These are phyloP conservation scores for Sebastes diploproa DNA, from an alignment of 2,797 vertebrate genomes.

Conservation along the genomic window DNA sequence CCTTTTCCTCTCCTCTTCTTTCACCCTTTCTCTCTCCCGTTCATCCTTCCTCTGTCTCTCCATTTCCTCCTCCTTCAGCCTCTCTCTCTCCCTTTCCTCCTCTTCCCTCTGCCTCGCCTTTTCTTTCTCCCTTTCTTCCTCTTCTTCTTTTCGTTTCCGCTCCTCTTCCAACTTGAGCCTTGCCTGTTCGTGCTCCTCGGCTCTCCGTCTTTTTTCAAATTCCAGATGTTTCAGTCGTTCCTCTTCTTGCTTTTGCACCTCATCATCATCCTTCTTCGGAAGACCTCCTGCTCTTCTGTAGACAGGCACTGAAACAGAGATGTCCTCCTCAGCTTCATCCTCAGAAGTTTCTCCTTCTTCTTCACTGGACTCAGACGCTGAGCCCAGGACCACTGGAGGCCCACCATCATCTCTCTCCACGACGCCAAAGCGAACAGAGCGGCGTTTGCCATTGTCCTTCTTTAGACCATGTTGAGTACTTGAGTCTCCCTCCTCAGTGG, in stretches of 20 bases:
- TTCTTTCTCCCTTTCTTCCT: slow-evolving; percentile 36
- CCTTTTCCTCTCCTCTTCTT: slow-evolving; percentile 6
- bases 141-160: slow-evolving; percentile 4
- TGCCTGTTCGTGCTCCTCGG: slow-evolving; percentile 40
- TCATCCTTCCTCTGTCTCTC: neutral
- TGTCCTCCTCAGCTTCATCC: slow-evolving; percentile 19
- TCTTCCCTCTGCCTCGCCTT: slow-evolving; percentile 22
- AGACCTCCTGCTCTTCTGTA: slow-evolving; percentile 31
- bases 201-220: slow-evolving; percentile 43
- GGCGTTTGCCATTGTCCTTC: slow-evolving; percentile 72
- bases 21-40: neutral
- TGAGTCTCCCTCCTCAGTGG: slow-evolving; percentile 62
- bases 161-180: slow-evolving; percentile 35
- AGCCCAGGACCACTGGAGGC: slow-evolving; percentile 57
- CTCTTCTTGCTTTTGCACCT: slow-evolving; percentile 33
- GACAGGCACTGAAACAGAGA: slow-evolving; percentile 10
- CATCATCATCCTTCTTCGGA: slow-evolving; percentile 14
- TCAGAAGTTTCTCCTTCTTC: slow-evolving; percentile 37
- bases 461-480: slow-evolving; percentile 13
- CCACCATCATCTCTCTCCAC: slow-evolving; percentile 64
- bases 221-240: slow-evolving; percentile 46
- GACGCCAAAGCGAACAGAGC: slow-evolving; percentile 68
- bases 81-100: neutral
- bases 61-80: neutral
- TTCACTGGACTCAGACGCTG: slow-evolving; percentile 58